Evolutionary conservation across 2,797 vertebrate species (phyloP).

Genomic region (Margarornis squamiger): DNA sequence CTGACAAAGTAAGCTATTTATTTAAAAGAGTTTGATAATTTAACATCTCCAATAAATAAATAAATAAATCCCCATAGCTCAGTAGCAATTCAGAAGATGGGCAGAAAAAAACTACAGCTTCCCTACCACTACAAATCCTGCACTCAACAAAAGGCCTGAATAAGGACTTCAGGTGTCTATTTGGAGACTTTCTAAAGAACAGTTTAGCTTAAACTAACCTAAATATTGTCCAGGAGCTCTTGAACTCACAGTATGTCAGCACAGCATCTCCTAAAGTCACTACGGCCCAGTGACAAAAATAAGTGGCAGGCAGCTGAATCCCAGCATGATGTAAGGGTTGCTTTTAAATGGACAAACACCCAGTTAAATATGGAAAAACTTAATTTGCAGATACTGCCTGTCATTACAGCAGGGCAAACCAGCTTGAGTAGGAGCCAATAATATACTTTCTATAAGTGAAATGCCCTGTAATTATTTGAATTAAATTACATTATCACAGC

Average conservation of each 20-base stretch:
- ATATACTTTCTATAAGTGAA: not conserved
- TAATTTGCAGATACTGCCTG: not conserved
- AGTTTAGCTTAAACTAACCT: not conserved
- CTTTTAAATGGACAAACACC: not conserved
- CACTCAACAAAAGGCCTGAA: not conserved
- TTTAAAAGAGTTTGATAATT: not conserved
- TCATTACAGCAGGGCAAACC: not conserved
- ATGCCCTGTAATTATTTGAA: not conserved
- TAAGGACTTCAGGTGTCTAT: not conserved
- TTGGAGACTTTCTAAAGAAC: not conserved
- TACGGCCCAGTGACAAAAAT: not conserved
- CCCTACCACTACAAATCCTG: rapidly evolving
- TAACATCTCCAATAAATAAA: not conserved
- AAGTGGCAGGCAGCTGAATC: not conserved
- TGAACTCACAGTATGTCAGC: not conserved
- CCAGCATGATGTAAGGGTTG: not conserved
- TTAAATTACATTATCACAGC: not conserved
- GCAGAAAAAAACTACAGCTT: not conserved
- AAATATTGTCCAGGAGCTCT: not conserved
- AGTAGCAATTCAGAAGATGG: not conserved
- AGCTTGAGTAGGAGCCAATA: not conserved
- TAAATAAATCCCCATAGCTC: not conserved
- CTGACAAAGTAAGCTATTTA: not conserved
- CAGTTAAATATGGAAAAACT: not conserved
- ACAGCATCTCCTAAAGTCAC: not conserved